Base-by-base conservation (phyloP, 2,888 invertebrate genomes). In the Arctia plantaginis region DNA sequence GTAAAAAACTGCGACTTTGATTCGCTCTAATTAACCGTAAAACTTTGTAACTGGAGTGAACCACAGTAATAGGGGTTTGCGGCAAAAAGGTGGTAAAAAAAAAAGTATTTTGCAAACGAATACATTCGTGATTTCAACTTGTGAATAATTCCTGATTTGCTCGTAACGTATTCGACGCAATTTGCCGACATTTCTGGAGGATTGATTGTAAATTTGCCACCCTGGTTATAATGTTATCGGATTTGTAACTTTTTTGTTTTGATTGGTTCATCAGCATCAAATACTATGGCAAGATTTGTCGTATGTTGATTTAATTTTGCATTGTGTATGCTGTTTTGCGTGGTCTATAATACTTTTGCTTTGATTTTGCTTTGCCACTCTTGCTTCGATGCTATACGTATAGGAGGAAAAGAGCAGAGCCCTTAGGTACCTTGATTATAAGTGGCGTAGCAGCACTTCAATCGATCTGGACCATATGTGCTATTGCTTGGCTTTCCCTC, bases 101-200 rank as follows among this genome's bases (percentile, higher is more conserved):
- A 67, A 80, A 80, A 80, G 72, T 78, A 77, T 78, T 35, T 80
- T 80, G 73, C 82, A 80, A 76, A 73, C 75, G 78, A 84, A 80
- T 79, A 78, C 76, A 72, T 71, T 69, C 66, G 69, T 77, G 77
- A 77, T 82, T 82, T 78, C 66, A 72, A 71, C 77, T 74, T 77
- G 77, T 75, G 85, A 87, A 86, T 87, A 86, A 87, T 86, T 82
- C 84, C 80, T 86, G 87, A 89, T 89, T 88, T 86, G 72, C 79
- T 86, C 82, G 77, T 87, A 85, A 89, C 86, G 83, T 83, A 86
- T 88, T 86, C 81, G 79, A 82, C 77, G 75, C 77, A 84, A 89
- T 86, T 88, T 86, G 83, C 74, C 82, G 74, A 79, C 82, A 80
- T 85, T 85, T 82, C 80, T 80, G 80, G 44, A 75, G 51, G 55